Evolutionary conservation across 1,140 invertebrate species (phyloP).

Genomic region (Drosophila punjabiensis): DNA sequence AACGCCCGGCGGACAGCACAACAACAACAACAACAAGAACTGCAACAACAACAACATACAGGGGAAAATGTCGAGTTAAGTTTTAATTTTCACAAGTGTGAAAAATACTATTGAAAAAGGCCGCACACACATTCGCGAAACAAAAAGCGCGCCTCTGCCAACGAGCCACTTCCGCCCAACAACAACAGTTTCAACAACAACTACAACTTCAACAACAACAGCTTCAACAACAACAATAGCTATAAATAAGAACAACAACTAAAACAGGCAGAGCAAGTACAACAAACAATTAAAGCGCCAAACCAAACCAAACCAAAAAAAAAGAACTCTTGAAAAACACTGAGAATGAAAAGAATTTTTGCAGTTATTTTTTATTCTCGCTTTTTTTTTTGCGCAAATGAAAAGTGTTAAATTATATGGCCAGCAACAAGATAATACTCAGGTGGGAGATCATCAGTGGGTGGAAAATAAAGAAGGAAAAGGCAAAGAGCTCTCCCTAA

Average conservation of each 20-base stretch:
- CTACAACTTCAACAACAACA: slow-evolving; percentile 3
- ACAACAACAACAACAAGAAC: slow-evolving; percentile 22
- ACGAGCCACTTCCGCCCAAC: slow-evolving; percentile 73
- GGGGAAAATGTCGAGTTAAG: slow-evolving; percentile 76
- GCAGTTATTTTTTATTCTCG: slow-evolving; percentile 13
- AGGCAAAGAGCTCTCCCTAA: slow-evolving; percentile 1
- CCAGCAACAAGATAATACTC: slow-evolving; percentile 2
- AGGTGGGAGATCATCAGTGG: background rate
- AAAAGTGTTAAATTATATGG: slow-evolving; percentile 33
- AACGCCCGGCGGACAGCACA: background rate
- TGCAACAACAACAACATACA: slow-evolving; percentile 26
- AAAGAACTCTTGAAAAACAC: slow-evolving; percentile 9
- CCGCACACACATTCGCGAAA: slow-evolving; percentile 38
- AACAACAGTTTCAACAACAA: slow-evolving; percentile 26
- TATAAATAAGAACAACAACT: slow-evolving; percentile 25
- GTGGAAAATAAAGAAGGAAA: background rate
- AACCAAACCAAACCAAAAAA: slow-evolving; percentile 15
- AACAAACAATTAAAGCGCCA: slow-evolving; percentile 20
- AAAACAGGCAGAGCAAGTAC: slow-evolving; percentile 9
- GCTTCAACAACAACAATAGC: background rate
- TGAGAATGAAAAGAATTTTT: slow-evolving; percentile 33
- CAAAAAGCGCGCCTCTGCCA: slow-evolving; percentile 61
- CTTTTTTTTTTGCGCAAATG: background rate
- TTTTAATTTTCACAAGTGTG: slow-evolving; percentile 83
- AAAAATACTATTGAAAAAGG: slow-evolving; percentile 80